Evolutionary conservation across 2,888 invertebrate species (phyloP), one percentile per base, ranked within the genome.

Genomic region (Idaea aversata): DNA sequence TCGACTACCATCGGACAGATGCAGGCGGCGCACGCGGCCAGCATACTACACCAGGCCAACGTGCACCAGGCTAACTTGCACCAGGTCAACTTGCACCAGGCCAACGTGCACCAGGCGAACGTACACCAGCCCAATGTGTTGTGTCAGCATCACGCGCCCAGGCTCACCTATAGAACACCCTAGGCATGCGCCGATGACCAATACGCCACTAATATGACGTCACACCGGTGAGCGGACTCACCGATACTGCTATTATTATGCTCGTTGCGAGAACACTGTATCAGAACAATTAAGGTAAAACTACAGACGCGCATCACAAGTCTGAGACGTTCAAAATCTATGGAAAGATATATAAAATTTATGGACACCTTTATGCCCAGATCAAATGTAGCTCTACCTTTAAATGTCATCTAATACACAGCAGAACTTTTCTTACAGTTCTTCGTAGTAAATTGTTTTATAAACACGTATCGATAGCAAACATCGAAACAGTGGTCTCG

Each of bases 151-250:
- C 69, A 70, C 70, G 65, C 69, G 69, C 69, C 74, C 71, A 76
- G 82, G 47, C 81, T 73, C 75, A 75, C 75, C 75, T 84, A 74
- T 78, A 78, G 75, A 68, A 77, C 73, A 71, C 77, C 72, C 66
- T 77, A 57, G 81, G 82, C 77, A 25, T 25, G 25, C 79, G 81
- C 71, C 76, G 81, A 74, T 77, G 77, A 63, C 71, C 62, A 58
- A 63, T 34, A 64, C 65, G 61, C 67, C 67, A 65, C 62, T 47
- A n/a, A 65, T 62, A 36, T 34, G 7, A 47, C 13, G 47, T 47
- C 13, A 47, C 47, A 47, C 25, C 25, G 47, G 47, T 47, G 47
- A 47, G 4, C 13, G 47, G 47, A 47, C 47, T 47, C 47, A 7
- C 47, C 47, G 47, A 47, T 47, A 47, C 10, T 47, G 47, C 47